A percentile compares a stretch with the other conserved stretches of the same genome.
Evolutionary conservation across 2,888 invertebrate species (phyloP).

Genomic region (Cataglyphis cursor): DNA sequence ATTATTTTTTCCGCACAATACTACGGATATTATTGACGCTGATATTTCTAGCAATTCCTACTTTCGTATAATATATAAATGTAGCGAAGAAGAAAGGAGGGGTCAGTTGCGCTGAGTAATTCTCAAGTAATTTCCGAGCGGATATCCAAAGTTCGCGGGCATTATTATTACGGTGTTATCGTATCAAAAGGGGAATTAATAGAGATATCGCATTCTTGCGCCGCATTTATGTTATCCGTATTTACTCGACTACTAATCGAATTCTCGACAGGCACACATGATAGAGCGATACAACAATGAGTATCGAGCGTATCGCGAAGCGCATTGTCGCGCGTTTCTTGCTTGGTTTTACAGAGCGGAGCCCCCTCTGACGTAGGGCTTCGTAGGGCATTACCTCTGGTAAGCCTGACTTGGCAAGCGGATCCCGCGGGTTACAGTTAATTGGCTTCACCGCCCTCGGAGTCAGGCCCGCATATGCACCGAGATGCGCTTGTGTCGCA

Average conservation of each 20-base stretch:
- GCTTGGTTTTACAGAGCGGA: slow-evolving; percentile 65
- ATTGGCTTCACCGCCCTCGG: slow-evolving; percentile 79
- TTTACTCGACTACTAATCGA: slow-evolving; percentile 64
- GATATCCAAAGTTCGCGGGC: not conserved
- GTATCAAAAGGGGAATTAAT: slow-evolving; percentile 25
- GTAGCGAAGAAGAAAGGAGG: not conserved
- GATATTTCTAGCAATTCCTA: not conserved
- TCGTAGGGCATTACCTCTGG: slow-evolving; percentile 78
- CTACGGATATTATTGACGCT: not conserved
- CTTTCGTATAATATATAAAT: not conserved
- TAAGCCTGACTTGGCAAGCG: slow-evolving; percentile 80
- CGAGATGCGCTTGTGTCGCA: slow-evolving; percentile 58
- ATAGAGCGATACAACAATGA: slow-evolving; percentile 57
- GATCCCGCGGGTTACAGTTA: slow-evolving; percentile 82
- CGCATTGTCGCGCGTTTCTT: slow-evolving; percentile 64
- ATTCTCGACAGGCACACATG: slow-evolving; percentile 61
- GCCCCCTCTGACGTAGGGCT: slow-evolving; percentile 74
- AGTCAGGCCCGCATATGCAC: slow-evolving; percentile 64
- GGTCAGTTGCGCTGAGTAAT: slow-evolving; percentile 10
- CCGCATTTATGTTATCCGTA: slow-evolving; percentile 44
- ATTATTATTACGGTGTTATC: not conserved
- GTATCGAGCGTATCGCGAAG: slow-evolving; percentile 58
- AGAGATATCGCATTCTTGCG: not conserved
- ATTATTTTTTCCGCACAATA: not conserved
- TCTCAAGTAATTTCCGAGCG: slow-evolving; percentile 16